phyloP scores from a whole-genome alignment of 2,797 vertebrate genomes.

The Sebastes elongatus region DNA sequence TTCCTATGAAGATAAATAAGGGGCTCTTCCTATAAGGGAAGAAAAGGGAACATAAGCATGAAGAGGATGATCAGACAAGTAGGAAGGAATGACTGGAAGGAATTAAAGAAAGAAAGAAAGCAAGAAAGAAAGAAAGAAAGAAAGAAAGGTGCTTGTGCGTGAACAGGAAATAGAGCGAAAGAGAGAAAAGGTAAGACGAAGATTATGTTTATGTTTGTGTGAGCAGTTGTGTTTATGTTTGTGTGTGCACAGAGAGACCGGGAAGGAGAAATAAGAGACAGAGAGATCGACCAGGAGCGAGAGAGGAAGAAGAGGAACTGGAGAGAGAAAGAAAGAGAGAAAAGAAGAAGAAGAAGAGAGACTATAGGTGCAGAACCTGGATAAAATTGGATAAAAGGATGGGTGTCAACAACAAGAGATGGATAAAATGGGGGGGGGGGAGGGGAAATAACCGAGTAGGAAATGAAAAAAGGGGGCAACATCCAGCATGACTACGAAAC shows the following conservation, averaged over 20 bases:
- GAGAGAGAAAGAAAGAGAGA: slow-evolving; percentile 28
- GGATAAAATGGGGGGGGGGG: slow-evolving; percentile 60
- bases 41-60: slow-evolving; percentile 83
- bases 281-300: slow-evolving; percentile 51
- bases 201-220: slow-evolving; percentile 44
- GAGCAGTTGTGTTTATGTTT: slow-evolving; percentile 43
- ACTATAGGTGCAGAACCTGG: slow-evolving; percentile 75
- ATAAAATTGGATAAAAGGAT: slow-evolving; percentile 76
- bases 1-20: slow-evolving; percentile 84
- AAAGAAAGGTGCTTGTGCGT: slow-evolving; percentile 12
- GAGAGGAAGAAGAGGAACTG: slow-evolving; percentile 29
- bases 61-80: slow-evolving; percentile 67
- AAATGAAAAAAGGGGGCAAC: slow-evolving; percentile 77
- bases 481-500: slow-evolving; percentile 86
- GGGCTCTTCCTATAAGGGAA: slow-evolving; percentile 81
- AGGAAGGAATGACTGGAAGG: slow-evolving; percentile 39
- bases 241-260: slow-evolving; percentile 41
- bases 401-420: slow-evolving; percentile 74
- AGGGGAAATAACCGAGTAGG: slow-evolving; percentile 43
- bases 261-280: slow-evolving; percentile 1
- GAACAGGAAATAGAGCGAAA: slow-evolving; percentile 11
- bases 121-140: background rate
- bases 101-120: background rate
- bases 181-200: slow-evolving; percentile 7
- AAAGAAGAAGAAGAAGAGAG: slow-evolving; percentile 18